These are phyloP conservation scores for Hydrolagus affinis DNA, from an alignment of 2,113 vertebrate species.

Conservation along the genomic window DNA sequence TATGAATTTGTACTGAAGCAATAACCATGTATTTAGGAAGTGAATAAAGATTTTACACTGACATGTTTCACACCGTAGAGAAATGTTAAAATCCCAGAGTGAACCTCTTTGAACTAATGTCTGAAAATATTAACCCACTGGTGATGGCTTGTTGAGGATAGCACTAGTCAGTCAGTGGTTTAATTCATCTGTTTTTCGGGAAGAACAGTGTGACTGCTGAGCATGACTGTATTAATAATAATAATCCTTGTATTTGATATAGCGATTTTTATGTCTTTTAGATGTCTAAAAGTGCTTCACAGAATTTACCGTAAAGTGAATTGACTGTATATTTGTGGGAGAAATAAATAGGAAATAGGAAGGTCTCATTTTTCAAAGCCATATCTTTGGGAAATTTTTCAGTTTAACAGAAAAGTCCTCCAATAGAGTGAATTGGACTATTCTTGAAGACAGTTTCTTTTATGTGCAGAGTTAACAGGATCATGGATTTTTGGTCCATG, in stretches of 20 bases:
- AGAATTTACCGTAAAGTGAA: no score
- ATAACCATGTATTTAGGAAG: constrained; percentile 31
- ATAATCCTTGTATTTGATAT: no score
- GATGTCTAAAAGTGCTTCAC: no score
- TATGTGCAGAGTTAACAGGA: not conserved
- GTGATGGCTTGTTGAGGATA: constrained; percentile 3
- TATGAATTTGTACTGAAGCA: constrained; percentile 31
- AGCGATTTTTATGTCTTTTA: no score
- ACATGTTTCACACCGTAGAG: constrained; percentile 26
- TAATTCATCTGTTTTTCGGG: not conserved
- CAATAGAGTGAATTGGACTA: not conserved
- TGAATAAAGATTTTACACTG: constrained; percentile 31
- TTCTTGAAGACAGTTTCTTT: not conserved
- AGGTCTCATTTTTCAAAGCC: not conserved
- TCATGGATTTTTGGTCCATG: not conserved
- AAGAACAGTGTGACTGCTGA: not conserved
- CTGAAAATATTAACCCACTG: constrained; percentile 1
- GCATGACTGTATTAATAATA: no score
- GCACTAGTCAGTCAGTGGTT: not conserved
- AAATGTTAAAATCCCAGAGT: constrained; percentile 29
- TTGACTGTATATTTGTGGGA: no score
- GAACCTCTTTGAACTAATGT: constrained; percentile 19
- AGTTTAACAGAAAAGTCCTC: no score
- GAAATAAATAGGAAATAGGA: no score
- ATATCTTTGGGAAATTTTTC: not conserved